phyloP scores from a whole-genome alignment of 2,113 vertebrate genomes.

The Bettongia penicillata region DNA sequence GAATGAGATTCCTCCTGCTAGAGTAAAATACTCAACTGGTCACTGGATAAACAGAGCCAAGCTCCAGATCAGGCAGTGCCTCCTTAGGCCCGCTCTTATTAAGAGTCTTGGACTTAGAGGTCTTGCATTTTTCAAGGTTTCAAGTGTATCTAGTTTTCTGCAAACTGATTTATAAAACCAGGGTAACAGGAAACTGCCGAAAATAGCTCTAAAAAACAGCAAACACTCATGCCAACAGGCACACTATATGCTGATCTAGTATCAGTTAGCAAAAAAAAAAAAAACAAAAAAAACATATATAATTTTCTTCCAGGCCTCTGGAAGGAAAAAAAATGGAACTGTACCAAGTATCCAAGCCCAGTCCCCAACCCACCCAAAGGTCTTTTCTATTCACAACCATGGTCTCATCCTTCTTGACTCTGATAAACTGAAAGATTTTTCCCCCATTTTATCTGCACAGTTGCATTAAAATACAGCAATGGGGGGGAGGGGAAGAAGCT shows the following conservation, averaged over 20 bases:
- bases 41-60: slow-evolving; percentile 67
- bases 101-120: slow-evolving; percentile 36
- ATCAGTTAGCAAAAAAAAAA: slow-evolving; percentile 8
- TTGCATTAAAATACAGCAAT: not conserved
- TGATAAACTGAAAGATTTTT: not conserved
- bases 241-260: not conserved
- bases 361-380: not conserved
- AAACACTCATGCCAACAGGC: slow-evolving; percentile 11
- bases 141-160: not conserved
- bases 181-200: not conserved
- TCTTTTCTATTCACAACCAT: not conserved
- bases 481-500: not conserved
- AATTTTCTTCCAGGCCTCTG: not conserved
- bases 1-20: slow-evolving; percentile 74
- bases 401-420: not conserved
- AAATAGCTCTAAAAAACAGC: slow-evolving; percentile 58
- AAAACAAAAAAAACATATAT: not conserved
- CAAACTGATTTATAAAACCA: slow-evolving; percentile 28
- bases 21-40: slow-evolving; percentile 67
- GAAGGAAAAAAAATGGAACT: not conserved
- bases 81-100: not conserved
- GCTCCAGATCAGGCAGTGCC: slow-evolving; percentile 69
- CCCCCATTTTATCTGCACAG: not conserved
- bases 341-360: not conserved
- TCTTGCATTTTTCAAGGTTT: slow-evolving; percentile 1